Base-by-base conservation (phyloP, 2,113 vertebrate species). In the Syrrhaptes paradoxus region DNA sequence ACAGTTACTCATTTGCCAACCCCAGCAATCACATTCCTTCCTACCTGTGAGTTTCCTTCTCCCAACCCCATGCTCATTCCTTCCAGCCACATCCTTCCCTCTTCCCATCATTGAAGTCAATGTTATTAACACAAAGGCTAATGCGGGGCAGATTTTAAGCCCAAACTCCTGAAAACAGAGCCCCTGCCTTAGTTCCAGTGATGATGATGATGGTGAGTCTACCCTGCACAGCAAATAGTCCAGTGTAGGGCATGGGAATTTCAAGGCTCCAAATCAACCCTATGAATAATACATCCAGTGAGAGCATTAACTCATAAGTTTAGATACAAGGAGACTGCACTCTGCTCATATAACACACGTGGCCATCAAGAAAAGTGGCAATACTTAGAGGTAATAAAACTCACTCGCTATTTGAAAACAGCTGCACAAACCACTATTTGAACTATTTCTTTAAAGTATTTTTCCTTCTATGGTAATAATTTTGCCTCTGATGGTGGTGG, bases 381-480 rank as follows among this genome's bases (percentile, higher is more conserved):
- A 62, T 8, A 62, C 46, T 77, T 55, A 20, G 49, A 89, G 89
- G 76, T 70, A 88, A 31, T 86, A 93, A 90, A 95, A 86, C 6
- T 85, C 31, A 29, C 57, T 85, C 4, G 1, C 11, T 62, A 0
- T 77, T 55, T 67, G 55, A 63, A 84, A 95, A 86, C 82, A 93
- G 83, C 72, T 92, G 76, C 90, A 80, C 68, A 89, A 93, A 63
- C 78, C 79, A 71, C 86, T n/a, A 0, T 31, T 80, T 84, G 55
- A 93, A 66, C 76, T 71, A 15, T 29, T 96, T 62, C 29, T 93
- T 66, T 51, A 8, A 62, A 95, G 38, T 81, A 24, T 32, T 96
- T 95, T 95, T 88, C 90, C 92, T 86, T 84, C 59, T 48, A 7
- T 38, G 90, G 94, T 95, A 96, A 95, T 66, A 76, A 77, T 20